Conservation (phyloP, 2,113 vertebrate species). For the Pachyramphus minor region DNA sequence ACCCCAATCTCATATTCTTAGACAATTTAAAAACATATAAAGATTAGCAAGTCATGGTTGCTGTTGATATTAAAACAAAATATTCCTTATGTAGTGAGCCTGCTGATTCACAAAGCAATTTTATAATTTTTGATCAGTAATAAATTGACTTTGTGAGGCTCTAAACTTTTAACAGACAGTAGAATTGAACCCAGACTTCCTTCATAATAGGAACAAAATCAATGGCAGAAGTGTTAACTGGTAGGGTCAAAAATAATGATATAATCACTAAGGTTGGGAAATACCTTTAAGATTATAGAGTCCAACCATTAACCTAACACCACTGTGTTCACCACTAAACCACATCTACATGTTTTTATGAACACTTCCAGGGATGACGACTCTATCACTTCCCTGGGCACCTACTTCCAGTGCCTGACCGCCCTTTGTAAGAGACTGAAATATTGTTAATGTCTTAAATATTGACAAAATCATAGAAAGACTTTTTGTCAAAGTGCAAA, state of each 20-base stretch:
- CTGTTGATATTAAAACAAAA: neutral
- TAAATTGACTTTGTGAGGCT: neutral
- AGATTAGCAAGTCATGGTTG: neutral
- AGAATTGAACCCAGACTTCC: neutral
- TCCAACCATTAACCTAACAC: neutral
- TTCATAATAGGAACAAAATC: rapidly evolving
- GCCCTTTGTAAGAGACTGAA: neutral
- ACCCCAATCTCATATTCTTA: neutral
- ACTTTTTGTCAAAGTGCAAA: neutral
- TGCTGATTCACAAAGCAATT: neutral
- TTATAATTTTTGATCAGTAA: neutral
- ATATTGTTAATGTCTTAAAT: neutral
- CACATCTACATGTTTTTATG: neutral
- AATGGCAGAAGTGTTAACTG: neutral
- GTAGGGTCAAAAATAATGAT: neutral
- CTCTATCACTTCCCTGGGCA: neutral
- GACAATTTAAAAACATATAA: neutral
- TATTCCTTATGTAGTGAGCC: neutral
- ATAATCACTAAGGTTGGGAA: neutral
- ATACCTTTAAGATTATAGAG: neutral
- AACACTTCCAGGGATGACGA: neutral
- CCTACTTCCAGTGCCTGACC: neutral
- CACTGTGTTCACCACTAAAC: neutral
- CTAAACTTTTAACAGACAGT: neutral
- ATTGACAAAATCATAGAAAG: neutral